Evolutionary conservation across 2,888 invertebrate genomes (phyloP).

Genomic region (Drosophila robusta): DNA sequence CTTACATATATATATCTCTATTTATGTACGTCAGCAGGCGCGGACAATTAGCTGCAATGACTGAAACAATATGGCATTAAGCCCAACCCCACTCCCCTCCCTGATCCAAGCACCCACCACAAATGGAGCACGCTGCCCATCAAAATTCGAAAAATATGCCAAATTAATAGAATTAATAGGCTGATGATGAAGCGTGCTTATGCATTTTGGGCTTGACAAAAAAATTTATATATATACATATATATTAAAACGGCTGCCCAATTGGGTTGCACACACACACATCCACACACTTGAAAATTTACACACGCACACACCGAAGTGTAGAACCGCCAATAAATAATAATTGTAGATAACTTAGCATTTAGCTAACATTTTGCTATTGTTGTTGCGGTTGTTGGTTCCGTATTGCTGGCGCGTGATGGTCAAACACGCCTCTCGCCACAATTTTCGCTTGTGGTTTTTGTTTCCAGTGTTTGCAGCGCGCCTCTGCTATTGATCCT

Average conservation of each 20-base stretch:
- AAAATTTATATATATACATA: neutral
- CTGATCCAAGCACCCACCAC: slow-evolving; percentile 6
- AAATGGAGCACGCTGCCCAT: slow-evolving; percentile 24
- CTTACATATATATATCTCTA: slow-evolving; percentile 10
- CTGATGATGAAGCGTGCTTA: slow-evolving; percentile 45
- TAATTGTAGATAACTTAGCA: slow-evolving; percentile 76
- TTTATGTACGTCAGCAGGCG: slow-evolving; percentile 30
- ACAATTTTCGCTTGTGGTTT: slow-evolving; percentile 12
- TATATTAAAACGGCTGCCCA: slow-evolving; percentile 27
- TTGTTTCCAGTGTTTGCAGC: slow-evolving; percentile 4
- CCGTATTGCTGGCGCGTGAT: slow-evolving; percentile 76
- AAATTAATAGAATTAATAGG: slow-evolving; percentile 45
- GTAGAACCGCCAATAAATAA: slow-evolving; percentile 68
- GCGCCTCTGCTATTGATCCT: slow-evolving; percentile 51
- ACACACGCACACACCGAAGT: slow-evolving; percentile 30
- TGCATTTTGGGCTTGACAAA: slow-evolving; percentile 42
- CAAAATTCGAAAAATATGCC: slow-evolving; percentile 52
- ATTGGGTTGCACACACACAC: slow-evolving; percentile 34
- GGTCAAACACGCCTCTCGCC: slow-evolving; percentile 22
- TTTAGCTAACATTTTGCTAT: slow-evolving; percentile 73
- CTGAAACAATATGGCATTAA: slow-evolving; percentile 32
- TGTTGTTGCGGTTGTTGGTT: slow-evolving; percentile 35
- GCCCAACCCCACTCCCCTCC: neutral
- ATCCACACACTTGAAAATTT: slow-evolving; percentile 1
- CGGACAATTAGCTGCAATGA: slow-evolving; percentile 56